Evolutionary conservation across 2,888 invertebrate species (phyloP), one percentile per base, ranked within the genome.

Genomic region (Zygogramma bicolorata): DNA sequence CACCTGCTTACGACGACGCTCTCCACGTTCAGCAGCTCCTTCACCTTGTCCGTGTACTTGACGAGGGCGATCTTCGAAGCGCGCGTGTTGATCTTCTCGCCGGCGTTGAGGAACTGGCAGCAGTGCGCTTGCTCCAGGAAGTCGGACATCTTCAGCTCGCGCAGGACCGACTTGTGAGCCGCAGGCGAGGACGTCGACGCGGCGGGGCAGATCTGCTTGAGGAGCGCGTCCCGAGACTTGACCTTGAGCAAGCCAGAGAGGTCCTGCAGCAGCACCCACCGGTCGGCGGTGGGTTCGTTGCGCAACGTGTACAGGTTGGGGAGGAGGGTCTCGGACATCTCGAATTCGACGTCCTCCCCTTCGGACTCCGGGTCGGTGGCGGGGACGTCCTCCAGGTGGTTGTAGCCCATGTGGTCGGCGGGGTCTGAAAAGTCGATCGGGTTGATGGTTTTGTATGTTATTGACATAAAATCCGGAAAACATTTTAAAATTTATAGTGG

Each of bases 201-300:
- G 3, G 91, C 89, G 0, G 91, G 90, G 3, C 91, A 91, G 69
- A 93, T 90, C 87, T 94, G 94, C 82, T 93, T 92, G 73, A 95
- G 86, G 57, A 95, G 88, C 65, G 94, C 93, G 81, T 95, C 95
- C 80, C 93, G 92, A 42, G 95, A 95, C 87, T 95, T 95, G 71
- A 95, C 91, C 88, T 93, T 93, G 81, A 94, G 88, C 78, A 94
- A 88, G 81, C 92, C 91, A 81, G 94, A 93, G 79, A 95, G 89
- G 85, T 95, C 95, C 84, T 93, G 94, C 66, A 95, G 88, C 71
- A 96, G 88, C 68, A 95, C 92, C 94, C 95, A 96, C 74, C 93
- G 91, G 65, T 94, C 94, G 73, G 90, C 89, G 15, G 91, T 91
- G 0, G 89, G 84, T 81, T 91, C 91, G 61, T 91, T 90, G 75